These are phyloP conservation scores for Setipinna tenuifilis DNA, from an alignment of 2,797 vertebrate genomes.

Conservation along the genomic window DNA sequence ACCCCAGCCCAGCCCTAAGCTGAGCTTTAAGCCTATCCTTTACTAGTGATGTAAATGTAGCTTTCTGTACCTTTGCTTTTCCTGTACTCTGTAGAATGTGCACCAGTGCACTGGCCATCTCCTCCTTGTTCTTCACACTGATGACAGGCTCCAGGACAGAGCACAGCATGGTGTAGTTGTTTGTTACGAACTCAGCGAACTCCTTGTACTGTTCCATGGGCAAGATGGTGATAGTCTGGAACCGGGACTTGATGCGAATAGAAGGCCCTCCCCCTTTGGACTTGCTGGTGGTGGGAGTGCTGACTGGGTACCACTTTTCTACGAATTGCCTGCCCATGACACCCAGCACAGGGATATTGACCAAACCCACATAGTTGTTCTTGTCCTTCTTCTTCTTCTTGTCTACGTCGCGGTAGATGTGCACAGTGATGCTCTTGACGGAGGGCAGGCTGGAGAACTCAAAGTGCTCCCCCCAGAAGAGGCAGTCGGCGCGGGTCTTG, in stretches of 20 bases:
- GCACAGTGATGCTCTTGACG: conserved; percentile 87
- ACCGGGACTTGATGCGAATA: conserved; percentile 93
- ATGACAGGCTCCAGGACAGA: conserved; percentile 94
- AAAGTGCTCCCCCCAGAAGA: conserved; percentile 98
- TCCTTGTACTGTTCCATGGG: conserved; percentile 99
- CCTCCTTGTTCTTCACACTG: conserved; percentile 95
- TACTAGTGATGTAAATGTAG: background rate
- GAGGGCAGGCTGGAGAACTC: conserved; percentile 86
- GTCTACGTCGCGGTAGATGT: conserved; percentile 92
- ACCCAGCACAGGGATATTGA: conserved; percentile 87
- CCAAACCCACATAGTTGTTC: conserved; percentile 93
- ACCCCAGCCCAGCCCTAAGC: no score
- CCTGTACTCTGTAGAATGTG: conserved; percentile 97
- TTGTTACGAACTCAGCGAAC: conserved; percentile 95
- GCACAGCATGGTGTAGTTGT: conserved; percentile 90
- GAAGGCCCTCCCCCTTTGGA: conserved; percentile 87
- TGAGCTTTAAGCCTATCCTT: background rate
- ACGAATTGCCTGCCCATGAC: conserved; percentile 90
- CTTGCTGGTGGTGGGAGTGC: conserved; percentile 90
- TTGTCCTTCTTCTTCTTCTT: conserved; percentile 98
- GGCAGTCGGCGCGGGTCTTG: conserved; percentile 89
- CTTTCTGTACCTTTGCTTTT: conserved; percentile 84
- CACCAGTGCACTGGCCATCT: conserved; percentile 93
- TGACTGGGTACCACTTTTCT: conserved; percentile 96
- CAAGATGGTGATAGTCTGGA: conserved; percentile 91